A percentile compares a stretch with the other conserved stretches of the same genome.
Conservation (phyloP, 2,797 vertebrate genomes). For the Sciurus vulgaris region DNA sequence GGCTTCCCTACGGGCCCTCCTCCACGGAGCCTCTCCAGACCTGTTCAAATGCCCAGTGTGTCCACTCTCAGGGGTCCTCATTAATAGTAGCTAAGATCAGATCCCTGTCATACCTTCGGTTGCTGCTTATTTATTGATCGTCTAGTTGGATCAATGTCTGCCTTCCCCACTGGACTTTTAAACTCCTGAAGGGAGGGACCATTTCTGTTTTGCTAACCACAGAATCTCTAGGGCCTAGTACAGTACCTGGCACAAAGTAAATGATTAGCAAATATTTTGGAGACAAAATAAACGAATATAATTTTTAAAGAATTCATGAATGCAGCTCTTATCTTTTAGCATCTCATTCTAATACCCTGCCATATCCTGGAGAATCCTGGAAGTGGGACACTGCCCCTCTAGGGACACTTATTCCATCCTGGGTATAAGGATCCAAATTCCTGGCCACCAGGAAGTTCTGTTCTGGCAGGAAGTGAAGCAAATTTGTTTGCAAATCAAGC, state of each 20-base stretch:
- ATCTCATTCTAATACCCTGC: not conserved
- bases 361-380: constrained; percentile 36
- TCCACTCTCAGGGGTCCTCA: not conserved
- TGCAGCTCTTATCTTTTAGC: not conserved
- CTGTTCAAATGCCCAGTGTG: not conserved
- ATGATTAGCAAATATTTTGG: not conserved
- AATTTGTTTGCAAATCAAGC: constrained; percentile 74
- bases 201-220: not conserved
- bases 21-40: not conserved
- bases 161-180: not conserved
- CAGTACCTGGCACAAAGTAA: not conserved
- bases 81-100: too few relatives aligned
- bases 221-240: not conserved
- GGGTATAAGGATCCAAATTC: constrained; percentile 62
- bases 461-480: constrained; percentile 78
- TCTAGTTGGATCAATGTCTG: not conserved
- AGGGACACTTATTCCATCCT: constrained; percentile 56
- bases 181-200: not conserved
- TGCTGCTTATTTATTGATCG: not conserved
- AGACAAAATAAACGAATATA: not conserved
- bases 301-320: not conserved
- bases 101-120: not conserved
- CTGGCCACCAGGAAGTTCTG: constrained; percentile 67
- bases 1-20: not conserved
- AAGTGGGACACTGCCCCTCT: constrained; percentile 62